These are phyloP conservation scores for Linnaemya tessellans DNA, from an alignment of 2,888 invertebrate species.

Conservation along the genomic window DNA sequence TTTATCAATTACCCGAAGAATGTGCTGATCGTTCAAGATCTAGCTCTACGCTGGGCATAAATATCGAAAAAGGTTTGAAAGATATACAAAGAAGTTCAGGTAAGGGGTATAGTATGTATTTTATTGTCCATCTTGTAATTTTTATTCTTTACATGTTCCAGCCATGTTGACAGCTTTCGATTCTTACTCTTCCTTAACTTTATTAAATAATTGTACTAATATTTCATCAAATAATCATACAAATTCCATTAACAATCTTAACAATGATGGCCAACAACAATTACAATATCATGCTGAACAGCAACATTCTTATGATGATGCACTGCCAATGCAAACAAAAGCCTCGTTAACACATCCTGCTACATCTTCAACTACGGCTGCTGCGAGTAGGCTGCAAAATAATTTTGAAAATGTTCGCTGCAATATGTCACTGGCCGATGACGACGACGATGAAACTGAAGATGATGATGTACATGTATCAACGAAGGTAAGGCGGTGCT, in stretches of 20 bases:
- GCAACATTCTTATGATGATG: slow-evolving; percentile 59
- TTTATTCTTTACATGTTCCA: slow-evolving; percentile 43
- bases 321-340: slow-evolving; percentile 64
- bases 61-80: slow-evolving; percentile 83
- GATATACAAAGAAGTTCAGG: slow-evolving; percentile 83
- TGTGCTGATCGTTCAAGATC: slow-evolving; percentile 79
- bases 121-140: background rate
- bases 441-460: slow-evolving; percentile 78
- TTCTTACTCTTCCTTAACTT: slow-evolving; percentile 77
- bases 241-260: slow-evolving; percentile 50
- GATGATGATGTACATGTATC: slow-evolving; percentile 77
- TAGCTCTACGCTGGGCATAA: slow-evolving; percentile 81
- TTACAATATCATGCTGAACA: slow-evolving; percentile 46
- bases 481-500: slow-evolving; percentile 87
- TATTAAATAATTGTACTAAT: slow-evolving; percentile 73
- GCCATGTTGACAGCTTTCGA: slow-evolving; percentile 77
- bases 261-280: slow-evolving; percentile 44
- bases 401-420: slow-evolving; percentile 71
- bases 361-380: slow-evolving; percentile 57
- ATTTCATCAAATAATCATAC: slow-evolving; percentile 48
- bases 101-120: slow-evolving; percentile 62
- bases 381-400: slow-evolving; percentile 59
- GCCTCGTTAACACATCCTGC: slow-evolving; percentile 47
- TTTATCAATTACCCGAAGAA: slow-evolving; percentile 87
- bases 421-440: slow-evolving; percentile 64